Percentiles rank a stretch among this genome's conserved stretches.
These are phyloP conservation scores for Hylaea fasciaria DNA, from an alignment of 2,888 invertebrate species.

Conservation along the genomic window DNA sequence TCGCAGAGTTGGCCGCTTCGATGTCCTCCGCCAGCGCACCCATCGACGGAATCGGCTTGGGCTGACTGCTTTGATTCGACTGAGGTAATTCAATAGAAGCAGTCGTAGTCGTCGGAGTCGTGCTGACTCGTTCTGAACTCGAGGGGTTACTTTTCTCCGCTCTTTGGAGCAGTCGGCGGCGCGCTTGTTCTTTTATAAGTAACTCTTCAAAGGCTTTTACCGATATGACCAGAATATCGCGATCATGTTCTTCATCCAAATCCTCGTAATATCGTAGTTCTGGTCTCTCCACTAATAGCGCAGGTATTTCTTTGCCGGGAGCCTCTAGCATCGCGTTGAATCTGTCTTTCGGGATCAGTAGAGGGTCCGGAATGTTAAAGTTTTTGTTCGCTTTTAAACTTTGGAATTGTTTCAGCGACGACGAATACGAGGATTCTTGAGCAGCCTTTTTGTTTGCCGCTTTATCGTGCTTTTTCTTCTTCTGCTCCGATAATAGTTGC, in stretches of 20 bases:
- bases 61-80: constrained; percentile 61
- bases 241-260: constrained; percentile 81
- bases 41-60: constrained; percentile 70
- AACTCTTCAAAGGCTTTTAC: constrained; percentile 87
- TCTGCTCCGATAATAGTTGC: constrained; percentile 70
- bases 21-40: constrained; percentile 86
- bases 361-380: constrained; percentile 91
- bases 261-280: constrained; percentile 89
- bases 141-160: background rate
- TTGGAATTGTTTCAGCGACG: constrained; percentile 88
- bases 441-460: constrained; percentile 60
- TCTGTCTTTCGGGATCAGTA: constrained; percentile 91
- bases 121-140: constrained; percentile 12
- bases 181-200: constrained; percentile 5
- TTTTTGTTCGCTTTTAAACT: constrained; percentile 87
- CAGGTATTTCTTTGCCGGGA: constrained; percentile 91
- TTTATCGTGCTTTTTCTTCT: constrained; percentile 60
- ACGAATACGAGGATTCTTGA: constrained; percentile 66
- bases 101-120: constrained; percentile 47
- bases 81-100: constrained; percentile 36
- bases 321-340: constrained; percentile 88
- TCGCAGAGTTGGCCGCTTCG: constrained; percentile 88
- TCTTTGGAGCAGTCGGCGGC: background rate
- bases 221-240: constrained; percentile 91
- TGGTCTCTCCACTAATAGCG: constrained; percentile 88